A percentile compares a stretch with the other conserved stretches of the same genome.
Evolutionary conservation across 2,888 invertebrate species (phyloP).

Genomic region (Scaptomyza reducta): DNA sequence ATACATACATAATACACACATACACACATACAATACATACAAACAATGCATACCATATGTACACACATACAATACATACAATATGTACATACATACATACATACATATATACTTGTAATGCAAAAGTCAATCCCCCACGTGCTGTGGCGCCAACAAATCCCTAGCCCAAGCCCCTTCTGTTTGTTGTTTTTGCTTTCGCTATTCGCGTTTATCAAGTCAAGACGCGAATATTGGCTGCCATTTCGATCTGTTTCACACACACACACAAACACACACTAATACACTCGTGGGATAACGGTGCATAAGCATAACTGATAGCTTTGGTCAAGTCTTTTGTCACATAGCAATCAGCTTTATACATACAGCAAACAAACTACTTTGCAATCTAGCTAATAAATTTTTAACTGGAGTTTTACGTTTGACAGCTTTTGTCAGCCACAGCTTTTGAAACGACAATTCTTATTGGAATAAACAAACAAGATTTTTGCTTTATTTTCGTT

Average conservation of each 20-base stretch:
- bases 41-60: too few relatives aligned
- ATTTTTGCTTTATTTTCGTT: too few relatives aligned
- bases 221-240: slow-evolving; percentile 66
- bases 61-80: not conserved
- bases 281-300: slow-evolving; percentile 27
- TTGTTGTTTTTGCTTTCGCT: not conserved
- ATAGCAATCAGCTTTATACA: slow-evolving; percentile 19
- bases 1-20: not conserved
- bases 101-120: slow-evolving; percentile 5
- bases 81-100: not conserved
- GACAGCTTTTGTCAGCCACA: not conserved
- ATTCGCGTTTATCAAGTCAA: slow-evolving; percentile 61
- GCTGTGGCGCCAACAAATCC: slow-evolving; percentile 25
- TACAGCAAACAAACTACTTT: not conserved
- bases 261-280: not conserved
- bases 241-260: slow-evolving; percentile 54
- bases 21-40: too few relatives aligned
- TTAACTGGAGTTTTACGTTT: not conserved
- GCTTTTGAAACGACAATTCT: too few relatives aligned
- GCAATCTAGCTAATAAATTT: too few relatives aligned
- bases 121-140: slow-evolving; percentile 44
- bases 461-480: too few relatives aligned
- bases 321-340: slow-evolving; percentile 34
- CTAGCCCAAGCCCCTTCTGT: slow-evolving; percentile 5
- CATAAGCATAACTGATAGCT: slow-evolving; percentile 49